Conservation (phyloP, 2,888 invertebrate species). For the Labia minor region DNA sequence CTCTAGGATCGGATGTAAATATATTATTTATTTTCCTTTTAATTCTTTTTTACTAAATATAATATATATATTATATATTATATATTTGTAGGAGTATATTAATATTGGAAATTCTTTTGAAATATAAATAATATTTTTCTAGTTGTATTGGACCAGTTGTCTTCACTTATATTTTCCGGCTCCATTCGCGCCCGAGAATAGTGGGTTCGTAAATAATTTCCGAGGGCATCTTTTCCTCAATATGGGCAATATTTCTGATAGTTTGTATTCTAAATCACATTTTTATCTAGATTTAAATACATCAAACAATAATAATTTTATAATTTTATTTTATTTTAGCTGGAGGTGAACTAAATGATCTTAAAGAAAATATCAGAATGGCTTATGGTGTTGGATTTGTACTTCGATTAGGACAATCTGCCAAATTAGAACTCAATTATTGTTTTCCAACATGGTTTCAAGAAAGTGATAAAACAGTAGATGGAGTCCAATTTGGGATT, state of each 20-base stretch:
- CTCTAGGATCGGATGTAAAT: slow-evolving; percentile 56
- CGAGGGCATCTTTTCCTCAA: slow-evolving; percentile 83
- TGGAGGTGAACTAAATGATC: slow-evolving; percentile 34
- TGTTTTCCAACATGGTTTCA: slow-evolving; percentile 62
- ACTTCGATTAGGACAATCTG: slow-evolving; percentile 68
- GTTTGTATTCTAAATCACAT: slow-evolving; percentile 33
- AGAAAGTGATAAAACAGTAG: slow-evolving; percentile 52
- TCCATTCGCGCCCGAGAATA: slow-evolving; percentile 69
- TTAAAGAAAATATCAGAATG: slow-evolving; percentile 50
- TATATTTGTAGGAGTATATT: no score
- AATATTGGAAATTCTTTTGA: slow-evolving; percentile 21
- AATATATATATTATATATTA: no score
- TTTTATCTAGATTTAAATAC: slow-evolving; percentile 18
- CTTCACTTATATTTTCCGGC: slow-evolving; percentile 82
- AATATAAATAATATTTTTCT: no score
- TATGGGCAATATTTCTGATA: slow-evolving; percentile 62
- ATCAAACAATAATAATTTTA: background rate
- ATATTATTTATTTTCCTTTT: no score
- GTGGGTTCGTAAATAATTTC: slow-evolving; percentile 72
- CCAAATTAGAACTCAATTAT: slow-evolving; percentile 92
- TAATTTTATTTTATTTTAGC: slow-evolving; percentile 1
- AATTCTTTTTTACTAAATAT: no score
- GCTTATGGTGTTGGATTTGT: slow-evolving; percentile 77
- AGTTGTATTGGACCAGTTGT: slow-evolving; percentile 79
- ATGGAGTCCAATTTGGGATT: slow-evolving; percentile 74